Conservation (phyloP, 2,113 vertebrate genomes). For the Channa maculata region DNA sequence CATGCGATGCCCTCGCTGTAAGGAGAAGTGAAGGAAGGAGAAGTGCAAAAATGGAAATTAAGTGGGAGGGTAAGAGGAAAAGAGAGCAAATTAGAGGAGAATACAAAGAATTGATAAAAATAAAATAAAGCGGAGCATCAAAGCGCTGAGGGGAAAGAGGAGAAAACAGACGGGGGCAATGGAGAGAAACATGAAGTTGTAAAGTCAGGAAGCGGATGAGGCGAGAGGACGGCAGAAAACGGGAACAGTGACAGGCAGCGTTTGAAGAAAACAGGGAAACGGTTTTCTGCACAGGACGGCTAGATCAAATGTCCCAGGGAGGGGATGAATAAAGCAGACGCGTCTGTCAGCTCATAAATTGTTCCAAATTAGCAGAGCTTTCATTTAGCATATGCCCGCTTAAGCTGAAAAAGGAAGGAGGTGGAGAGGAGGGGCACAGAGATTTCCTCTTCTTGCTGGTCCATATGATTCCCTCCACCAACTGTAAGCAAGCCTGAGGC, state of each 20-base stretch:
- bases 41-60: conserved; percentile 63
- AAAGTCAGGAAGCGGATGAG: background rate
- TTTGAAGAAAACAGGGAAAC: conserved; percentile 17
- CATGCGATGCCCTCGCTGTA: conserved; percentile 56
- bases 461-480: conserved; percentile 64
- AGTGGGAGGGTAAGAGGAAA: conserved; percentile 35
- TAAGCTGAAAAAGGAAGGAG: conserved; percentile 54
- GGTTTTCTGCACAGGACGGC: conserved; percentile 37
- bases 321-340: conserved; percentile 44
- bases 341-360: conserved; percentile 70
- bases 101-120: conserved; percentile 24
- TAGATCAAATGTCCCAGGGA: conserved; percentile 54
- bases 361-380: conserved; percentile 79
- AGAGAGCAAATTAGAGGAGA: conserved; percentile 35
- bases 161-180: background rate
- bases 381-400: conserved; percentile 75
- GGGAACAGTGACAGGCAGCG: conserved; percentile 1
- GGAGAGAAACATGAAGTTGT: conserved; percentile 3
- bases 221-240: background rate
- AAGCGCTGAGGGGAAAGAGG: background rate
- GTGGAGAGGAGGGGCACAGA: conserved; percentile 46
- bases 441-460: conserved; percentile 65
- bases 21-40: conserved; percentile 42
- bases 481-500: conserved; percentile 76
- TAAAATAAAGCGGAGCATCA: conserved; percentile 1